A percentile compares a stretch with the other conserved stretches of the same genome.
These are phyloP conservation scores for Theodoxus fluviatilis DNA, from an alignment of 2,888 invertebrate genomes.

Conservation along the genomic window DNA sequence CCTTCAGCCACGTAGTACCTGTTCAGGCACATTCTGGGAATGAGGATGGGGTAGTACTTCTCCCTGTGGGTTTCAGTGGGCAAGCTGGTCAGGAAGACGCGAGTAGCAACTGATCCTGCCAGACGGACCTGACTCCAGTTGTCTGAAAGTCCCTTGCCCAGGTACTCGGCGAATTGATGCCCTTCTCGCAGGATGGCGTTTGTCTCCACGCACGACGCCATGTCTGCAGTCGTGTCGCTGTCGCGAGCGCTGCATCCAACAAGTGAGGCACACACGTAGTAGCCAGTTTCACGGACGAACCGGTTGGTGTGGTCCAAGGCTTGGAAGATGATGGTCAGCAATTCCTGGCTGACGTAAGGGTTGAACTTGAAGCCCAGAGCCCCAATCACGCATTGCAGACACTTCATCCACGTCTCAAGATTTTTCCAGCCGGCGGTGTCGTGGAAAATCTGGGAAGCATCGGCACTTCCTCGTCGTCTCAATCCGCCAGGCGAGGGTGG, in stretches of 20 bases:
- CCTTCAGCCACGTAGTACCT: slow-evolving; percentile 71
- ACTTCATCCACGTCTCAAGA: slow-evolving; percentile 70
- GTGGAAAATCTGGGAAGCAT: slow-evolving; percentile 68
- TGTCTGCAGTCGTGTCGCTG: slow-evolving; percentile 33
- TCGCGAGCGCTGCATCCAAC: slow-evolving; percentile 63
- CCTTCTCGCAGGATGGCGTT: slow-evolving; percentile 66
- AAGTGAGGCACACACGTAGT: slow-evolving; percentile 66
- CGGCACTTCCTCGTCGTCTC: slow-evolving; percentile 48
- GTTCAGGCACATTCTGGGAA: slow-evolving; percentile 70
- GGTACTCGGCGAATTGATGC: slow-evolving; percentile 65
- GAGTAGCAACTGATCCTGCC: slow-evolving; percentile 69
- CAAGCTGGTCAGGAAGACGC: slow-evolving; percentile 67
- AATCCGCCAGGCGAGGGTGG: slow-evolving; percentile 4
- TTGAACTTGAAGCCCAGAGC: slow-evolving; percentile 67
- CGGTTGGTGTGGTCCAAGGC: slow-evolving; percentile 68
- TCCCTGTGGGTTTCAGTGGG: slow-evolving; percentile 62
- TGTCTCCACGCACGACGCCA: slow-evolving; percentile 36
- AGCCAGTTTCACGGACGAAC: slow-evolving; percentile 70
- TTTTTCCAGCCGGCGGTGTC: slow-evolving; percentile 70
- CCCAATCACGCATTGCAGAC: slow-evolving; percentile 68
- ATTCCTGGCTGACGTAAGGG: slow-evolving; percentile 63
- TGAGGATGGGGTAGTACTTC: slow-evolving; percentile 66
- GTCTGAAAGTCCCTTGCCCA: slow-evolving; percentile 68
- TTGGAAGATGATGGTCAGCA: slow-evolving; percentile 67
- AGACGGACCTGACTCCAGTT: slow-evolving; percentile 70